These are phyloP conservation scores for Phaetusa simplex DNA, from an alignment of 2,113 vertebrate genomes.

Conservation along the genomic window DNA sequence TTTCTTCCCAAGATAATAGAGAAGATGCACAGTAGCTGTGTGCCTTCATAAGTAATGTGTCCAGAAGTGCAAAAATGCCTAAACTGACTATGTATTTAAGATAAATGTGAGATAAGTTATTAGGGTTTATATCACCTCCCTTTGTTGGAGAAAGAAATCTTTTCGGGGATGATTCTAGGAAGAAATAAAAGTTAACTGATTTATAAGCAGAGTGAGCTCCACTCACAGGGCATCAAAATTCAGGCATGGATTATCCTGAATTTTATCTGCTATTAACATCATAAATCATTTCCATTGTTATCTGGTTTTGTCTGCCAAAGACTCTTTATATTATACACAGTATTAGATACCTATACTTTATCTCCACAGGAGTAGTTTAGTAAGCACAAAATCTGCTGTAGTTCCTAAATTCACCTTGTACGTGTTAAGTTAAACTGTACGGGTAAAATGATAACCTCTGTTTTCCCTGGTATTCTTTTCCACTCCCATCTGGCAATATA, in stretches of 20 bases:
- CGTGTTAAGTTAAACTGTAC: background rate
- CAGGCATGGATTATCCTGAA: background rate
- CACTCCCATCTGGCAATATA: conserved; percentile 43
- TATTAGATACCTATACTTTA: background rate
- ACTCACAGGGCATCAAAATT: background rate
- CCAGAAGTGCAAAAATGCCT: background rate
- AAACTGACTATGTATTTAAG: background rate
- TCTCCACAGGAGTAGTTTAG: background rate
- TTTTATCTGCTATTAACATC: background rate
- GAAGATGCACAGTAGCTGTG: background rate
- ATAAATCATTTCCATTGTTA: background rate
- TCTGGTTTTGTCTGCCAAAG: background rate
- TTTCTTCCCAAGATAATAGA: background rate
- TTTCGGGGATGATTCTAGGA: background rate
- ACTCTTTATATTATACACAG: background rate
- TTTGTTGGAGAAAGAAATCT: background rate
- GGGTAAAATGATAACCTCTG: background rate
- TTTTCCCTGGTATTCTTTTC: background rate
- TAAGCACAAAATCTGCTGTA: background rate
- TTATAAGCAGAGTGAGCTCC: background rate
- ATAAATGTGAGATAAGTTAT: background rate
- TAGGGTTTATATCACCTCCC: background rate
- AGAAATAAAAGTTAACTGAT: background rate
- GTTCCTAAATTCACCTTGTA: background rate
- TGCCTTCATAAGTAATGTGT: background rate